Evolutionary conservation across 2,113 vertebrate species (phyloP).

Genomic region (Oncorhynchus gorbuscha): DNA sequence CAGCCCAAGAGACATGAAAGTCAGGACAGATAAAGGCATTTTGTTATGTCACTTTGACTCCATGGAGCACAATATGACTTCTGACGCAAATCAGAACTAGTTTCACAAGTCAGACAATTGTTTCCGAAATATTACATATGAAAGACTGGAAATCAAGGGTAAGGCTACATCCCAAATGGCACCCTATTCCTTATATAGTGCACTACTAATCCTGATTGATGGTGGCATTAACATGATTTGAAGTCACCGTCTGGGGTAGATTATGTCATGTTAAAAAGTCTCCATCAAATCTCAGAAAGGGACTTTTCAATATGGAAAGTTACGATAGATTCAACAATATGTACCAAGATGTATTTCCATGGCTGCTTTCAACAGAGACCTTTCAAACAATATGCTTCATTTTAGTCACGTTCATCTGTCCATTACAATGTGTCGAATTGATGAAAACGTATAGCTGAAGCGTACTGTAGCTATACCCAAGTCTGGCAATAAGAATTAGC

Average conservation of each 20-base stretch:
- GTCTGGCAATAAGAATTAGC: neutral
- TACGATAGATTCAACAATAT: neutral
- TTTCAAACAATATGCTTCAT: neutral
- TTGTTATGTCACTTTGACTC: neutral
- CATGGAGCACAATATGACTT: neutral
- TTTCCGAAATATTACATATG: too few relatives aligned
- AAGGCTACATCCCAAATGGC: too few relatives aligned
- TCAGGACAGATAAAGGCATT: conserved; percentile 13
- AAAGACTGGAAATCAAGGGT: too few relatives aligned
- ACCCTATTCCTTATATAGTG: too few relatives aligned
- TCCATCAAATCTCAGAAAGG: neutral
- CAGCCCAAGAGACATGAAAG: neutral
- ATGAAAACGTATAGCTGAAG: neutral
- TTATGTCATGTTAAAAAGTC: neutral
- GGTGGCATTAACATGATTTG: neutral
- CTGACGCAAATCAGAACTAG: neutral
- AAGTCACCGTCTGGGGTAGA: neutral
- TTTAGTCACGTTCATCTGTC: neutral
- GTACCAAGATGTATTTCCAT: neutral
- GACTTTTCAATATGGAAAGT: neutral
- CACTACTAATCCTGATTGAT: neutral
- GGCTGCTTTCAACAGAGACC: neutral
- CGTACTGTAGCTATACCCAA: neutral
- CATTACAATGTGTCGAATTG: neutral
- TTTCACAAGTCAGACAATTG: too few relatives aligned